Evolutionary conservation across 2,113 vertebrate species (phyloP).

Genomic region (Dipodomys ordii): DNA sequence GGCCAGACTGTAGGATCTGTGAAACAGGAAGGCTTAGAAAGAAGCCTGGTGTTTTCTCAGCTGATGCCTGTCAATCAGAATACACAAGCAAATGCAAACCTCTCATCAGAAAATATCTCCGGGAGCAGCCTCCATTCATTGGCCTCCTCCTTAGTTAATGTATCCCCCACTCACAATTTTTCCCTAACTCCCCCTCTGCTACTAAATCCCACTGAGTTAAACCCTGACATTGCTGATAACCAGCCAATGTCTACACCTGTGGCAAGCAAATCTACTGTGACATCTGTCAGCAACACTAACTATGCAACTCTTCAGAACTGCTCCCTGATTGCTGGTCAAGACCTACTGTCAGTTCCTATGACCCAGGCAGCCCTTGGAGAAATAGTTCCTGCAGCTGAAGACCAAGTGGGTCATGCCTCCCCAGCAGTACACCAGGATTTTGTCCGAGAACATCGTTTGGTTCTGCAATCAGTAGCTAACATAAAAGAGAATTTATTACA

Average conservation of each 20-base stretch:
- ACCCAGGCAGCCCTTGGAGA: slow-evolving; percentile 85
- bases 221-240: slow-evolving; percentile 86
- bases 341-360: slow-evolving; percentile 87
- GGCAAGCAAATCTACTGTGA: slow-evolving; percentile 90
- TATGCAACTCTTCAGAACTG: slow-evolving; percentile 91
- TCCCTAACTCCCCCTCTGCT: slow-evolving; percentile 87
- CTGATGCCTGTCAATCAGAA: slow-evolving; percentile 94
- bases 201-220: slow-evolving; percentile 88
- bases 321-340: slow-evolving; percentile 88
- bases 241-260: slow-evolving; percentile 86
- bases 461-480: slow-evolving; percentile 90
- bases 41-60: slow-evolving; percentile 93
- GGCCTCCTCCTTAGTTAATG: slow-evolving; percentile 88
- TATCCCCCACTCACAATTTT: slow-evolving; percentile 87
- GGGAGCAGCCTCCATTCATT: slow-evolving; percentile 86
- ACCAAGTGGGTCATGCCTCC: slow-evolving; percentile 84
- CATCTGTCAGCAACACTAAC: slow-evolving; percentile 91
- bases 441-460: slow-evolving; percentile 87
- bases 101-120: slow-evolving; percentile 88
- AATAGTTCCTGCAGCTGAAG: slow-evolving; percentile 81
- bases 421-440: slow-evolving; percentile 89
- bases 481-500: slow-evolving; percentile 93
- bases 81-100: slow-evolving; percentile 90
- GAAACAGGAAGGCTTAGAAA: slow-evolving; percentile 95
- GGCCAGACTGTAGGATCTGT: slow-evolving; percentile 90